Evolutionary conservation across 1,140 invertebrate genomes (phyloP).

Genomic region (Lepidurus arcticus): DNA sequence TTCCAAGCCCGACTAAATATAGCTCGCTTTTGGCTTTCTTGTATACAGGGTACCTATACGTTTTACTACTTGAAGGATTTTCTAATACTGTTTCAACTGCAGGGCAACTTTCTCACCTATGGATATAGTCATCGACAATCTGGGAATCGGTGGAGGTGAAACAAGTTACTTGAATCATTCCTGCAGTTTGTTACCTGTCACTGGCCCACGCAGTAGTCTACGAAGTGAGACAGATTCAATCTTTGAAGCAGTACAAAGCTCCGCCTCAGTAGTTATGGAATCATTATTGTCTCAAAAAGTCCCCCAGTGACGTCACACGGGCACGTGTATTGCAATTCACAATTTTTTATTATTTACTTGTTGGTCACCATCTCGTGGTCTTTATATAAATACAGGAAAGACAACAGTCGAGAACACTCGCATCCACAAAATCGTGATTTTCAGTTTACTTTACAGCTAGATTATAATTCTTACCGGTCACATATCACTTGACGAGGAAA

Average conservation of each 20-base stretch:
- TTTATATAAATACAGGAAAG: conserved; percentile 20
- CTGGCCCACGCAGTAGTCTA: background rate
- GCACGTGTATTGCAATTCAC: background rate
- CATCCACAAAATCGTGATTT: background rate
- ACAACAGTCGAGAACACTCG: background rate
- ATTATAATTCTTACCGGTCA: background rate
- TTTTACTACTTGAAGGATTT: background rate
- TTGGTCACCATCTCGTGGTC: background rate
- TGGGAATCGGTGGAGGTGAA: background rate
- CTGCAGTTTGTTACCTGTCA: background rate
- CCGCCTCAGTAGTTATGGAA: background rate
- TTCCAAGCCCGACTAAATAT: background rate
- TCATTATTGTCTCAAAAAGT: background rate
- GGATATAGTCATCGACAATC: background rate
- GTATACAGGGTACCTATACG: background rate
- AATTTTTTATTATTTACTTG: background rate
- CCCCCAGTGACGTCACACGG: background rate
- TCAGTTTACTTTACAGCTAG: background rate
- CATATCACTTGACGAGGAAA: background rate
- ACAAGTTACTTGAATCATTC: background rate
- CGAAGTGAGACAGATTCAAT: background rate
- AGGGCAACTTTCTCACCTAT: background rate
- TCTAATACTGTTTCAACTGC: background rate
- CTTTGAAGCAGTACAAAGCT: background rate
- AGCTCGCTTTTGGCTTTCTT: background rate